These are phyloP conservation scores for Scatophagus argus DNA, from an alignment of 2,113 vertebrate species.

Conservation along the genomic window DNA sequence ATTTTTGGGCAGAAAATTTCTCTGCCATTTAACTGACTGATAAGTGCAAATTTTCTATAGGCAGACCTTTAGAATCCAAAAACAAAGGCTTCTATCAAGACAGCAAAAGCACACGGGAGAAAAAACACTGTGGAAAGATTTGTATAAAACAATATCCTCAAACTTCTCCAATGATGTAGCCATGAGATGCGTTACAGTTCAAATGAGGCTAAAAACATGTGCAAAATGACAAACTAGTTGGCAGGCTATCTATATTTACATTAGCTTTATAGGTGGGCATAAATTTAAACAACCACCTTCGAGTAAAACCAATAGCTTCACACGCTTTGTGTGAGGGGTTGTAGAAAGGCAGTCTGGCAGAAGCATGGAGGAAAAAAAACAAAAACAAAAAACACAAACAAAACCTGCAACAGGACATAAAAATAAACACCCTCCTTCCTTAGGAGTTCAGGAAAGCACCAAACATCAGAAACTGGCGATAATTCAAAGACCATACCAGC, in stretches of 20 bases:
- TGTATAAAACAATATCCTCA: neutral
- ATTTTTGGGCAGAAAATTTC: neutral
- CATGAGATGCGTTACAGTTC: neutral
- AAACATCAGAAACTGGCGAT: slow-evolving; percentile 1
- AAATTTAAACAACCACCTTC: neutral
- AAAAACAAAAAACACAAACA: neutral
- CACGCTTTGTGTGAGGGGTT: neutral
- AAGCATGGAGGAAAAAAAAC: neutral
- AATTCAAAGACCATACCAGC: neutral
- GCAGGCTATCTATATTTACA: slow-evolving; percentile 35
- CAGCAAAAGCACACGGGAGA: neutral
- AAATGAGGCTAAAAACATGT: slow-evolving; percentile 16
- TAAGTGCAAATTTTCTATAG: neutral
- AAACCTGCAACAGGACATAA: neutral
- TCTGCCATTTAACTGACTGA: neutral
- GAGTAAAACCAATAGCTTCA: neutral
- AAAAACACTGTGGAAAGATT: neutral
- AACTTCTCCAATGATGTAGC: neutral
- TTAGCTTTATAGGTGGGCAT: neutral
- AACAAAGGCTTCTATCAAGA: neutral
- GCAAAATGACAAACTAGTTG: neutral
- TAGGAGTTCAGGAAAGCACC: neutral
- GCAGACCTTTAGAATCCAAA: neutral
- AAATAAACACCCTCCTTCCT: neutral
- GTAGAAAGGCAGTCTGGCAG: neutral